Evolutionary conservation across 2,888 invertebrate species (phyloP).

Genomic region (Pinctada fucata): DNA sequence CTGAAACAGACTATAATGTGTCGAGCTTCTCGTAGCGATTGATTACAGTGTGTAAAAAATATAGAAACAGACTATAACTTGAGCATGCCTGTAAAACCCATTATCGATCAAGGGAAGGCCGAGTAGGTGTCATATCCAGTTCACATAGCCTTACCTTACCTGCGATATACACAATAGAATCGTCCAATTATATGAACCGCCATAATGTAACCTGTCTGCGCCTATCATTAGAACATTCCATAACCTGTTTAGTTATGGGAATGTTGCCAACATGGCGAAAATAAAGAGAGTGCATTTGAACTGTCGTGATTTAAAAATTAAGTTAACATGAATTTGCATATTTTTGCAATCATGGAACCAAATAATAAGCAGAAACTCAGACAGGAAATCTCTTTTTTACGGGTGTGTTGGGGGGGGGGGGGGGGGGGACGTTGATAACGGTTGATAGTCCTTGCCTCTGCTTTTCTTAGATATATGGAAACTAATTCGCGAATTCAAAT

Average conservation of each 20-base stretch:
- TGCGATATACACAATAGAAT: slow-evolving; percentile 18
- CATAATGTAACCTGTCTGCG: background rate
- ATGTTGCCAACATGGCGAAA: background rate
- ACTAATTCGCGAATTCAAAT: too few species aligned
- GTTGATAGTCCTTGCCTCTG: too few species aligned
- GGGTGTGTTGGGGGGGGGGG: too few species aligned
- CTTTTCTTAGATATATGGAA: too few species aligned
- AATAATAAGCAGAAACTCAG: too few species aligned
- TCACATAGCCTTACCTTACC: slow-evolving; percentile 33
- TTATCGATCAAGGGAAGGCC: slow-evolving; percentile 22
- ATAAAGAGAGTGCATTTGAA: background rate
- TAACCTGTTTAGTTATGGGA: background rate
- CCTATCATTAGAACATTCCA: slow-evolving; percentile 1
- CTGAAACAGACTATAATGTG: slow-evolving; percentile 30
- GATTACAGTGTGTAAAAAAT: slow-evolving; percentile 3
- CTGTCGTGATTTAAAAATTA: background rate
- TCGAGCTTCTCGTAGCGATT: background rate
- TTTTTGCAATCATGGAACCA: too few species aligned
- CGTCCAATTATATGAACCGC: slow-evolving; percentile 13
- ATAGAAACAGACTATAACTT: slow-evolving; percentile 41
- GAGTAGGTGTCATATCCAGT: slow-evolving; percentile 41
- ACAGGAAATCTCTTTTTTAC: too few species aligned
- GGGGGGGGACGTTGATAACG: too few species aligned
- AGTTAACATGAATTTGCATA: too few species aligned
- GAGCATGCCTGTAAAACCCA: slow-evolving; percentile 23